Evolutionary conservation across 2,113 vertebrate species (phyloP).

Genomic region (Climacteris rufus): DNA sequence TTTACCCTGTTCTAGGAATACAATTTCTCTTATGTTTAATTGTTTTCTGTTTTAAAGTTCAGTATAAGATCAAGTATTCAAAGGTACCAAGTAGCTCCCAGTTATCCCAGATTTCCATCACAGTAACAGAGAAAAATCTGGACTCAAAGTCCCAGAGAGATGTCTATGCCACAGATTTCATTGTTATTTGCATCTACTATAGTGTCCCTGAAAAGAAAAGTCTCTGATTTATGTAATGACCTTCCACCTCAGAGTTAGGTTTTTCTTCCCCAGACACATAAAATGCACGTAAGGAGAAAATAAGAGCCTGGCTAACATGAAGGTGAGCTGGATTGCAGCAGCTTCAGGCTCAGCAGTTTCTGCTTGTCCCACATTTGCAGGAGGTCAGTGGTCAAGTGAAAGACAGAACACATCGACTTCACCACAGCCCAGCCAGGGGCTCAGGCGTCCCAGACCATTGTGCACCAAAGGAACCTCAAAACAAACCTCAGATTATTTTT

Average conservation of each 20-base stretch:
- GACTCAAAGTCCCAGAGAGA: not conserved
- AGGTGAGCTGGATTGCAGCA: not conserved
- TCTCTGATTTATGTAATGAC: not conserved
- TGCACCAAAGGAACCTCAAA: not conserved
- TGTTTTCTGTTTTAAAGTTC: not conserved
- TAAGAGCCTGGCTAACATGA: not conserved
- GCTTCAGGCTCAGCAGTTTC: not conserved
- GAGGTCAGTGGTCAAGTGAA: not conserved
- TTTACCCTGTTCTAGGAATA: not conserved
- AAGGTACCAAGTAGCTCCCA: not conserved
- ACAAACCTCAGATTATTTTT: not conserved
- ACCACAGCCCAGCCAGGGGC: not conserved
- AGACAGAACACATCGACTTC: not conserved
- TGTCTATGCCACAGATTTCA: not conserved
- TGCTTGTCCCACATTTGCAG: not conserved
- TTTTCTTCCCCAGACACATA: not conserved
- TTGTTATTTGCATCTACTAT: not conserved
- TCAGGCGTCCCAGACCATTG: not conserved
- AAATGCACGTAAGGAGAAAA: slow-evolving; percentile 12
- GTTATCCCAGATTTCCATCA: not conserved
- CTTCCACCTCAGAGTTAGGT: not conserved
- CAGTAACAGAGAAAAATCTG: not conserved
- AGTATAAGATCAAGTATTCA: not conserved
- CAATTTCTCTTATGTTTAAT: not conserved
- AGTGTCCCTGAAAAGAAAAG: not conserved